A percentile compares a stretch with the other conserved stretches of the same genome.
Evolutionary conservation across 2,888 invertebrate genomes (phyloP).

Genomic region (Netelia inedita): DNA sequence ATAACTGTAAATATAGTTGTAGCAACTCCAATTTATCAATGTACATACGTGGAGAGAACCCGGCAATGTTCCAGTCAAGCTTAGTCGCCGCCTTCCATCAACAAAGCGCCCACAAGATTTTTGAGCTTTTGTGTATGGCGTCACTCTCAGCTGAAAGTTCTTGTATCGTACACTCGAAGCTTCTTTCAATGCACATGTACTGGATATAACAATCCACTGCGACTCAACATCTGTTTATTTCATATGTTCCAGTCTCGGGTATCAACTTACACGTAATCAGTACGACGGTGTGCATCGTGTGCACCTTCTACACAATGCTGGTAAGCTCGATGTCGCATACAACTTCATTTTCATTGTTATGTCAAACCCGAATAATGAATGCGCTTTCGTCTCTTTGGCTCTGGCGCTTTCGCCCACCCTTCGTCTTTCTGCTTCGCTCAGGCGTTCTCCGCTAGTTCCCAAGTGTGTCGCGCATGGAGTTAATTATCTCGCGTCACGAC

Average conservation of each 20-base stretch:
- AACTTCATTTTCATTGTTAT: slow-evolving; percentile 49
- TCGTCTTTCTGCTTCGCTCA: slow-evolving; percentile 22
- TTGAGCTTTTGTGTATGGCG: slow-evolving; percentile 18
- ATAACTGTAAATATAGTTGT: no score
- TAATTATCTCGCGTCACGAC: slow-evolving; percentile 57
- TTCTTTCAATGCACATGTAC: not conserved
- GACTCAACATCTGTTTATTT: not conserved
- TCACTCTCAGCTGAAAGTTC: not conserved
- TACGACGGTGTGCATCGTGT: slow-evolving; percentile 88
- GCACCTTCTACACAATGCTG: slow-evolving; percentile 91
- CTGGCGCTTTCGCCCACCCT: not conserved
- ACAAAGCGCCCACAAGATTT: slow-evolving; percentile 28
- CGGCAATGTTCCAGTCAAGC: not conserved
- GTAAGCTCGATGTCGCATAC: slow-evolving; percentile 82
- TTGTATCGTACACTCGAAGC: not conserved
- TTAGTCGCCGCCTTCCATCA: not conserved
- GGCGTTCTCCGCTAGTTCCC: not conserved
- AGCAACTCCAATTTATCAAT: not conserved
- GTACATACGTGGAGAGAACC: not conserved
- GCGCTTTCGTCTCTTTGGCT: slow-evolving; percentile 7
- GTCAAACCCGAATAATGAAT: slow-evolving; percentile 18
- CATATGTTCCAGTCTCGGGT: slow-evolving; percentile 83
- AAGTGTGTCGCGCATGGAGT: slow-evolving; percentile 32
- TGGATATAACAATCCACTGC: not conserved
- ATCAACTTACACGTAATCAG: slow-evolving; percentile 88